Conservation (phyloP, 2,797 vertebrate species). For the Aselliscus stoliczkanus region DNA sequence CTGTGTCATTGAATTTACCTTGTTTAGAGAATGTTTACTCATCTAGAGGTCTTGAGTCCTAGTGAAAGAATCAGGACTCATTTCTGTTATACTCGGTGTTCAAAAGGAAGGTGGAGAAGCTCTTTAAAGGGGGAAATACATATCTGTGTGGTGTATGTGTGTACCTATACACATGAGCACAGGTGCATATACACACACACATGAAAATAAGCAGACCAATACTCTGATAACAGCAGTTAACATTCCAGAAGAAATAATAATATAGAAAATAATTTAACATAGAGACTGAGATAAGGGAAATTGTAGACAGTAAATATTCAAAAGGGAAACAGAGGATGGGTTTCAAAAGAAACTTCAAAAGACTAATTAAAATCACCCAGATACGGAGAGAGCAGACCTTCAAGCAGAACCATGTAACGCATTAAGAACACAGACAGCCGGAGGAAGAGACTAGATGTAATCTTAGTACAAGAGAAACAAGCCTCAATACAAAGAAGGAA, state of each 20-base stretch:
- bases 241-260: constrained; percentile 46
- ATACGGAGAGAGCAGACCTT: constrained; percentile 49
- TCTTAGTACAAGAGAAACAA: constrained; percentile 68
- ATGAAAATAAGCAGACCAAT: background rate
- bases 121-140: background rate
- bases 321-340: constrained; percentile 25
- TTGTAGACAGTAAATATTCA: constrained; percentile 56
- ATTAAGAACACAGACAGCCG: constrained; percentile 56
- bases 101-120: background rate
- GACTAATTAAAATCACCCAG: constrained; percentile 66
- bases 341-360: constrained; percentile 70
- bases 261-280: constrained; percentile 43
- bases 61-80: background rate
- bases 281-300: constrained; percentile 45
- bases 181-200: background rate
- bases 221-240: constrained; percentile 16
- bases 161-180: background rate
- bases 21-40: background rate
- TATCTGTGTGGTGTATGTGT: background rate
- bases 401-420: constrained; percentile 55
- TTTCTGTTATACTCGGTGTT: background rate
- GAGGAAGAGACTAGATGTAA: constrained; percentile 64
- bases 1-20: background rate
- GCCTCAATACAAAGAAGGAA: constrained; percentile 60
- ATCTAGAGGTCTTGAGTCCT: background rate